Conservation (phyloP, 2,113 vertebrate genomes). For the Myodes glareolus region DNA sequence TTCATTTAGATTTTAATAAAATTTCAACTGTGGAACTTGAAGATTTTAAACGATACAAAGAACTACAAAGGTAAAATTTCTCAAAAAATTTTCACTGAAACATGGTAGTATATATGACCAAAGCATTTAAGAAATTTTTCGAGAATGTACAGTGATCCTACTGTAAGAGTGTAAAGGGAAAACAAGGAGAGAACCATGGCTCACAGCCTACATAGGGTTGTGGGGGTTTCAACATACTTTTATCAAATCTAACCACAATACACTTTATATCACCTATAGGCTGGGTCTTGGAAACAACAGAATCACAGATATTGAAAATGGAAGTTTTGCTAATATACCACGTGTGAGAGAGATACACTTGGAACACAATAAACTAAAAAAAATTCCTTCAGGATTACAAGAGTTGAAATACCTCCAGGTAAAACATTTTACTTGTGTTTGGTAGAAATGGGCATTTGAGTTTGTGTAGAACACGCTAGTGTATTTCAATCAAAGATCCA, state of each 20-base stretch:
- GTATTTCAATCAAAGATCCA: constrained; percentile 13
- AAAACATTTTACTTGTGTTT: constrained; percentile 51
- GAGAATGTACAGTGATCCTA: background rate
- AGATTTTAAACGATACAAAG: constrained; percentile 95
- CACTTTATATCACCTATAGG: constrained; percentile 85
- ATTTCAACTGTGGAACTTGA: constrained; percentile 94
- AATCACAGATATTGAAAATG: constrained; percentile 96
- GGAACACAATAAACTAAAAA: constrained; percentile 95
- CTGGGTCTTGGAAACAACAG: constrained; percentile 94
- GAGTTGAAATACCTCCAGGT: constrained; percentile 96
- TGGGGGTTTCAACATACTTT: constrained; percentile 13
- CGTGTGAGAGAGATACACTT: constrained; percentile 94
- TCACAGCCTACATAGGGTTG: constrained; percentile 25
- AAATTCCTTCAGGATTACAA: constrained; percentile 91
- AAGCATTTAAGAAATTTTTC: background rate
- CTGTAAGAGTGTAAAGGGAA: background rate
- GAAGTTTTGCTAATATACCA: constrained; percentile 91
- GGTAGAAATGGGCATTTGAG: background rate
- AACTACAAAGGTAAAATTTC: constrained; percentile 91
- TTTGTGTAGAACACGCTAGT: constrained; percentile 16
- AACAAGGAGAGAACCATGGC: background rate
- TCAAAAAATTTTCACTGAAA: background rate
- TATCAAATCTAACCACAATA: constrained; percentile 17
- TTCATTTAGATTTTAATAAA: constrained; percentile 97
- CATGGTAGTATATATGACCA: background rate